A percentile compares a stretch with the other conserved stretches of the same genome.
These are phyloP conservation scores for Ranitomeya variabilis DNA, from an alignment of 2,113 vertebrate genomes.

Conservation along the genomic window DNA sequence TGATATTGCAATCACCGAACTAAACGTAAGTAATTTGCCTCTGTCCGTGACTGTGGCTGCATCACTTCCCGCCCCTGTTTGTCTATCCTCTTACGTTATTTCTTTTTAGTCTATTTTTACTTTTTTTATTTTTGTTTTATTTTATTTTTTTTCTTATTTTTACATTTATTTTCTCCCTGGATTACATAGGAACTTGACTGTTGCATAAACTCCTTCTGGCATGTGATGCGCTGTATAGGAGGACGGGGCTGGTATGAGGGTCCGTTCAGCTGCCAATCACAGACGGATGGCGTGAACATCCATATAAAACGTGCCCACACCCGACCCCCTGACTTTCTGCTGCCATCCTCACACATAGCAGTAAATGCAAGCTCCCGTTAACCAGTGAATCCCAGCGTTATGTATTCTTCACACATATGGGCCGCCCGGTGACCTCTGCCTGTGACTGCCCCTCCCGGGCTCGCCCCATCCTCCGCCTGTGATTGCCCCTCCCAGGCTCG, in stretches of 20 bases:
- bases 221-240: slow-evolving; percentile 78
- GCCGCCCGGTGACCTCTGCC: too few species aligned
- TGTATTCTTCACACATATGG: too few species aligned
- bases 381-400: too few species aligned
- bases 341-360: too few species aligned
- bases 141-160: slow-evolving; percentile 70
- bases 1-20: slow-evolving; percentile 99
- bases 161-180: slow-evolving; percentile 69
- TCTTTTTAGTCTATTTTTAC: slow-evolving; percentile 64
- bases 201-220: slow-evolving; percentile 75
- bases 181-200: slow-evolving; percentile 69
- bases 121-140: slow-evolving; percentile 60
- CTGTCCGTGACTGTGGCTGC: slow-evolving; percentile 86
- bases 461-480: too few species aligned
- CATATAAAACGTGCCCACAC: too few species aligned
- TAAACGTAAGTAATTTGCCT: slow-evolving; percentile 98
- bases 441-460: too few species aligned
- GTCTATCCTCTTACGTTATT: slow-evolving; percentile 68
- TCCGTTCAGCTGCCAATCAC: not conserved
- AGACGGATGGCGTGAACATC: not conserved
- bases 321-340: too few species aligned
- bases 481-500: too few species aligned
- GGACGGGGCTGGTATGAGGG: slow-evolving; percentile 55
- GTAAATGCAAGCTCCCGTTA: too few species aligned
- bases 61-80: slow-evolving; percentile 68